These are phyloP conservation scores for Otocyon megalotis DNA, from an alignment of 2,113 vertebrate genomes.

Conservation along the genomic window DNA sequence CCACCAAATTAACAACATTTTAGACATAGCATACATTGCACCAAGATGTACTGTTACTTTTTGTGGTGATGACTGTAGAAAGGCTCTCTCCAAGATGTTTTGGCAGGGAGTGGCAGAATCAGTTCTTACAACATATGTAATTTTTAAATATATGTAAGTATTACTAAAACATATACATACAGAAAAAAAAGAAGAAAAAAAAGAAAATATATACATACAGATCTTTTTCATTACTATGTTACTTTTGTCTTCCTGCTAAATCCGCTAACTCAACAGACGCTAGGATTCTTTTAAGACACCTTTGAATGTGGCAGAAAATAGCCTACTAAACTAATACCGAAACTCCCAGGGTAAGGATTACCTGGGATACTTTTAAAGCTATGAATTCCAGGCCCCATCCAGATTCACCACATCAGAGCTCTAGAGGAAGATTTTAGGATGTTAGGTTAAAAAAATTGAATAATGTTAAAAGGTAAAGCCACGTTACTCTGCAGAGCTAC, in stretches of 20 bases:
- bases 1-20: constrained; percentile 15
- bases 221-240: neutral
- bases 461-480: neutral
- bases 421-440: neutral
- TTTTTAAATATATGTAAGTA: neutral
- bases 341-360: constrained; percentile 9
- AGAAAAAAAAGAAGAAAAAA: too few relatives aligned
- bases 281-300: neutral
- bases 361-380: neutral
- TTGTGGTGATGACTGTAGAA: neutral
- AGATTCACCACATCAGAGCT: neutral
- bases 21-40: neutral
- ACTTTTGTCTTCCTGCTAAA: constrained; percentile 20
- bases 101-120: neutral
- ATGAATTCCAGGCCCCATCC: neutral
- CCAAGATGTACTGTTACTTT: neutral
- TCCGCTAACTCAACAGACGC: neutral
- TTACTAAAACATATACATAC: neutral
- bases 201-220: neutral
- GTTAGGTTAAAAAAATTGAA: neutral
- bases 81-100: neutral
- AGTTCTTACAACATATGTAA: neutral
- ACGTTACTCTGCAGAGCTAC: neutral
- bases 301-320: neutral
- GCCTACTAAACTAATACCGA: neutral